A percentile compares a stretch with the other conserved stretches of the same genome.
Conservation (phyloP, 2,797 vertebrate genomes). For the Petrocephalus schoutedeni region DNA sequence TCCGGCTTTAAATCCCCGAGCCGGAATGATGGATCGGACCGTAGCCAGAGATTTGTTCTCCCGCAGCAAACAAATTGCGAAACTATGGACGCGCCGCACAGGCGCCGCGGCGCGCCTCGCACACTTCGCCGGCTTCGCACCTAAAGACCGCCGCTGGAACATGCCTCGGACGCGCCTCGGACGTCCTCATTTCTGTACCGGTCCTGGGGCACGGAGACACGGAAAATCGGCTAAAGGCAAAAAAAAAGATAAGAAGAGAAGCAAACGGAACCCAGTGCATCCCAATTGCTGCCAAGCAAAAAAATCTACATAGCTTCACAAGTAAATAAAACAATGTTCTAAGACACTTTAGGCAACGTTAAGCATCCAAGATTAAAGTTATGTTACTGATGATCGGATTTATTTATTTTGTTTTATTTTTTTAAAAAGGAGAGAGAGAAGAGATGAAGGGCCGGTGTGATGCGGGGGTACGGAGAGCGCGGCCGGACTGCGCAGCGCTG, state of each 20-base stretch:
- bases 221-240: neutral
- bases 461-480: neutral
- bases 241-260: neutral
- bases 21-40: neutral
- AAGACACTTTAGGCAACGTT: neutral
- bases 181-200: neutral
- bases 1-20: constrained; percentile 14
- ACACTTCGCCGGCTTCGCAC: neutral
- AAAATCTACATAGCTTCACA: neutral
- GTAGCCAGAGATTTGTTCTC: neutral
- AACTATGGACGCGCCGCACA: neutral
- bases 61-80: neutral
- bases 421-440: neutral
- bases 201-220: neutral
- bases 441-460: neutral
- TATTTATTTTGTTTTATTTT: too few relatives aligned
- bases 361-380: neutral
- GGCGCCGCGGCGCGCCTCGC: neutral
- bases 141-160: neutral
- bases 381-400: neutral
- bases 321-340: constrained; percentile 13
- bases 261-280: neutral
- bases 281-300: neutral
- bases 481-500: neutral
- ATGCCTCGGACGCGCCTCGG: neutral